Evolutionary conservation across 2,113 vertebrate species (phyloP).

Genomic region (Limnothrissa miodon): DNA sequence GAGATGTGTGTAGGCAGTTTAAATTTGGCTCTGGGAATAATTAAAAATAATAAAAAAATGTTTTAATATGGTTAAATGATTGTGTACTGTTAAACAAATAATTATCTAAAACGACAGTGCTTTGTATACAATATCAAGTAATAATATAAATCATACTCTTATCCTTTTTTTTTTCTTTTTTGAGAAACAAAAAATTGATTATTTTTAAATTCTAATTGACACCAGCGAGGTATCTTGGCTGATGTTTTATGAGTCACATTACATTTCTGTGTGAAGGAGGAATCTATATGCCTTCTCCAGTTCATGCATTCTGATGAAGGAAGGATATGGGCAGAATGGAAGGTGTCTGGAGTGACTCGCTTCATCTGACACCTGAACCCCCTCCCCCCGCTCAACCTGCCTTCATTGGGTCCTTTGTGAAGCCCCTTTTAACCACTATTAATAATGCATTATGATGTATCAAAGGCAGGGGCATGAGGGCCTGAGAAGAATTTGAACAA

Average conservation of each 20-base stretch:
- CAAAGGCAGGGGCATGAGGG: conserved; percentile 53
- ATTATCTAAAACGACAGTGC: too few relatives aligned
- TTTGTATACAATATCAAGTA: too few relatives aligned
- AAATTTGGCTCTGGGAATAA: background rate
- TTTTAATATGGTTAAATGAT: background rate
- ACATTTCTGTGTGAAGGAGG: background rate
- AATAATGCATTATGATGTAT: conserved; percentile 68
- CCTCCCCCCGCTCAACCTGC: background rate
- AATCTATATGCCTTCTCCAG: background rate
- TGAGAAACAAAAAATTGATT: too few relatives aligned
- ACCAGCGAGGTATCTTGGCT: background rate
- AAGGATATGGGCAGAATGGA: background rate
- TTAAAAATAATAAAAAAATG: background rate
- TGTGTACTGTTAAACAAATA: too few relatives aligned
- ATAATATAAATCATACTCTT: too few relatives aligned
- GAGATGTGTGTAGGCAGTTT: background rate
- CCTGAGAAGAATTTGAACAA: conserved; percentile 52
- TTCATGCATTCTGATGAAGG: conserved; percentile 5
- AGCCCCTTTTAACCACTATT: conserved; percentile 62
- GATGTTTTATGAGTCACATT: background rate
- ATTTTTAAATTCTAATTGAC: background rate
- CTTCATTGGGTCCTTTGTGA: conserved; percentile 47
- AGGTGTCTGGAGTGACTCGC: background rate
- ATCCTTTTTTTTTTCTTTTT: too few relatives aligned
- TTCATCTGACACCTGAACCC: background rate